phyloP scores from a whole-genome alignment of 2,797 vertebrate genomes.

The Liasis olivaceus region DNA sequence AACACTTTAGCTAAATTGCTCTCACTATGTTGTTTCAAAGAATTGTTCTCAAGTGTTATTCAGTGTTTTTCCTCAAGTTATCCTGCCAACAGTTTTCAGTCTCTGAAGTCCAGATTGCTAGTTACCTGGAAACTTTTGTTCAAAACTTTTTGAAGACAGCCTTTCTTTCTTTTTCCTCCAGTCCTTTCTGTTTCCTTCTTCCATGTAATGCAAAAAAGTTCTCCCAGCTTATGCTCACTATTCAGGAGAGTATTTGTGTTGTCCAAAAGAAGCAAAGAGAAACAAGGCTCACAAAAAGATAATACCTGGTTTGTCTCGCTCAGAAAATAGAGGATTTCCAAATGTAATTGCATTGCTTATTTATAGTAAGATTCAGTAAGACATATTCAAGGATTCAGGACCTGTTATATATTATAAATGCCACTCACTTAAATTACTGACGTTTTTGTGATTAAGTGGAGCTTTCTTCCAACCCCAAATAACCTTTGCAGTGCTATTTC shows the following conservation, averaged over 20 bases:
- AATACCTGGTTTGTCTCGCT: background rate
- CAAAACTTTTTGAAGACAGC: background rate
- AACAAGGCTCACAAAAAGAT: background rate
- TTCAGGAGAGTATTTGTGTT: background rate
- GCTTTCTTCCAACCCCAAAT: background rate
- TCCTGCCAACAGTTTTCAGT: conserved; percentile 6
- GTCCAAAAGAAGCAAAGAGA: background rate
- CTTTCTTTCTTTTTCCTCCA: background rate
- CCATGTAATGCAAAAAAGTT: no score
- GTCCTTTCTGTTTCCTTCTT: background rate
- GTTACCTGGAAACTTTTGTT: background rate
- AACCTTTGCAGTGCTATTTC: background rate
- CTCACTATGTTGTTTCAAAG: conserved; percentile 21
- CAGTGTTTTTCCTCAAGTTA: background rate
- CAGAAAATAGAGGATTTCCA: background rate
- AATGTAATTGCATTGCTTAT: background rate
- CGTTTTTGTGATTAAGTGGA: background rate
- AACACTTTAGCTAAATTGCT: conserved; percentile 22
- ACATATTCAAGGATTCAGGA: background rate
- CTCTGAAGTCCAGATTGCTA: background rate
- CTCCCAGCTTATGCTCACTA: background rate
- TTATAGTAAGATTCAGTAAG: background rate
- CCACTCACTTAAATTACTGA: background rate
- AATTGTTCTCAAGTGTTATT: conserved; percentile 20
- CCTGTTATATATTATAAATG: background rate